Evolutionary conservation across 2,888 invertebrate species (phyloP).

Genomic region (Catocala sponsa): DNA sequence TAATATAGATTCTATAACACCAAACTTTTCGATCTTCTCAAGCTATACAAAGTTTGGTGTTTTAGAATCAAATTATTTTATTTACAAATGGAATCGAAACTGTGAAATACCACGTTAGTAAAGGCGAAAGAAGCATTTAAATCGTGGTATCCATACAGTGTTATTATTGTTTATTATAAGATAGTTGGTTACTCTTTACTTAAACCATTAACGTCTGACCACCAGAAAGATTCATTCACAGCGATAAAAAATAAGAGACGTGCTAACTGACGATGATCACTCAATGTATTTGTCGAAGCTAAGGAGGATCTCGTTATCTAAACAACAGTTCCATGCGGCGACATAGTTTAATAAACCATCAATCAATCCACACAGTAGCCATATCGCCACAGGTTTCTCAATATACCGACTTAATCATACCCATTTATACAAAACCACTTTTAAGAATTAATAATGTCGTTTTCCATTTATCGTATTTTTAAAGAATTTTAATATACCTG

Average conservation of each 20-base stretch:
- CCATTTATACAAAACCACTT: slow-evolving; percentile 8
- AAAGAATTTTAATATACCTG: neutral
- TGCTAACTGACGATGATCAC: neutral
- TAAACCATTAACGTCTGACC: neutral
- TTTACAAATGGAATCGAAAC: too few relatives aligned
- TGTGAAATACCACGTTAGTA: too few relatives aligned
- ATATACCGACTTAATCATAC: neutral
- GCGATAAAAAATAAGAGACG: too few relatives aligned
- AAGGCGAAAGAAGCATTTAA: too few relatives aligned
- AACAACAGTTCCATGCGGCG: neutral
- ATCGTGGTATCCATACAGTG: too few relatives aligned
- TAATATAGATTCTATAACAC: too few relatives aligned
- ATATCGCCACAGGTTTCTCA: neutral
- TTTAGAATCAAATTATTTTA: too few relatives aligned
- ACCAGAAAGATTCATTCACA: neutral
- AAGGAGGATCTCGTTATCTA: neutral
- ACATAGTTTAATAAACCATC: slow-evolving; percentile 1
- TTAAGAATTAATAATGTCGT: slow-evolving; percentile 3
- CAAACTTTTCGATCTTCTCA: too few relatives aligned
- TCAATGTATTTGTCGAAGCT: neutral
- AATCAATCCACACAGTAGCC: slow-evolving; percentile 10
- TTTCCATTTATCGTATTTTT: slow-evolving; percentile 4
- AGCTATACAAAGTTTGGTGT: too few relatives aligned
- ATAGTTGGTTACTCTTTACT: neutral
- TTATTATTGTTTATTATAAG: too few relatives aligned